These are phyloP conservation scores for Linepithema humile DNA, from an alignment of 1,140 invertebrate species.

Conservation along the genomic window DNA sequence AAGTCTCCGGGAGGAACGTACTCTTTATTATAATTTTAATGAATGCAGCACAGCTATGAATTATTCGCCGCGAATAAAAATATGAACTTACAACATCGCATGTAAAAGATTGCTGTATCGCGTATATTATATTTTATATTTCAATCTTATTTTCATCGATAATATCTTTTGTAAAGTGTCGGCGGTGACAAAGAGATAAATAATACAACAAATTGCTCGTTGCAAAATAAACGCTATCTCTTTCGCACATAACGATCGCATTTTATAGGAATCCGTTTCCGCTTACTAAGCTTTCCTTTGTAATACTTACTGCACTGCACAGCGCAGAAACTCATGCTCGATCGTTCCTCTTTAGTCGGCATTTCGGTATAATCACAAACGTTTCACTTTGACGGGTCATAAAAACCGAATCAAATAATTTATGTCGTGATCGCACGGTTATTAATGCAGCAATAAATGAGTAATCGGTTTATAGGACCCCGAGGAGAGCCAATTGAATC, in stretches of 20 bases:
- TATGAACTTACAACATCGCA: not conserved
- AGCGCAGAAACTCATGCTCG: slow-evolving; percentile 8
- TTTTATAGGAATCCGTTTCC: slow-evolving; percentile 49
- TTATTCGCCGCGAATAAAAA: not conserved
- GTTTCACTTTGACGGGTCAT: slow-evolving; percentile 44
- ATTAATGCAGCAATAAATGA: slow-evolving; percentile 47
- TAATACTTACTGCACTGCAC: slow-evolving; percentile 24
- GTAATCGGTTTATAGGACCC: slow-evolving; percentile 51
- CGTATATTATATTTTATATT: not conserved
- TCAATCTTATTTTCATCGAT: slow-evolving; percentile 17
- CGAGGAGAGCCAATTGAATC: slow-evolving; percentile 15
- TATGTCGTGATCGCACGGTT: slow-evolving; percentile 22
- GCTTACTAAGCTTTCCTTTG: slow-evolving; percentile 48
- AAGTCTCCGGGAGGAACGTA: not conserved
- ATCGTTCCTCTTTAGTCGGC: slow-evolving; percentile 39
- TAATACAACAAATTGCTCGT: slow-evolving; percentile 31
- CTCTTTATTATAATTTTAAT: slow-evolving; percentile 20
- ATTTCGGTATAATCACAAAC: slow-evolving; percentile 32
- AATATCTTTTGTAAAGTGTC: not conserved
- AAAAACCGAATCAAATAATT: slow-evolving; percentile 48
- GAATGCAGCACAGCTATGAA: slow-evolving; percentile 16
- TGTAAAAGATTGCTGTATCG: not conserved
- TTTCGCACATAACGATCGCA: slow-evolving; percentile 22
- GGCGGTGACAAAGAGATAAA: slow-evolving; percentile 13
- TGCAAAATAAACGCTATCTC: slow-evolving; percentile 37